Evolutionary conservation across 1,140 invertebrate genomes (phyloP).

Genomic region (Hirudo medicinalis): DNA sequence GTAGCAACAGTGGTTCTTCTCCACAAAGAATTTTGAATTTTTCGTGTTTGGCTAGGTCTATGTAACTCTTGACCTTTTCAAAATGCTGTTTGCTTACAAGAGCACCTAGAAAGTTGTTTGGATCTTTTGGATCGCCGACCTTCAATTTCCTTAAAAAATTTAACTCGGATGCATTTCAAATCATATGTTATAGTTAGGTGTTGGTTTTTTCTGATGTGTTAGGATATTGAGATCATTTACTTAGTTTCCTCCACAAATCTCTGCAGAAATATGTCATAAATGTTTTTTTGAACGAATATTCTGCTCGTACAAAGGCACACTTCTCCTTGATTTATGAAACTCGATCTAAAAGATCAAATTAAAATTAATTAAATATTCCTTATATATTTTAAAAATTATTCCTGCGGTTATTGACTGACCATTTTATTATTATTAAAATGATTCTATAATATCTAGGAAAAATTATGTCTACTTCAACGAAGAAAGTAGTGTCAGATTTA

Average conservation of each 20-base stretch:
- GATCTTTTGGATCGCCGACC: conserved; percentile 44
- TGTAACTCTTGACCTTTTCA: conserved; percentile 45
- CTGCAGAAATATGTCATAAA: conserved; percentile 44
- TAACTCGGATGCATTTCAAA: neutral
- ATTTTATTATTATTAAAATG: no score
- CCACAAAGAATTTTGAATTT: conserved; percentile 37
- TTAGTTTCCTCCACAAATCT: conserved; percentile 42
- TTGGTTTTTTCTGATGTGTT: neutral
- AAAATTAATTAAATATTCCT: neutral
- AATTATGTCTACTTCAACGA: no score
- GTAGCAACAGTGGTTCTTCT: conserved; percentile 30
- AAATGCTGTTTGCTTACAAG: conserved; percentile 45
- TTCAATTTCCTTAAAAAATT: conserved; percentile 38
- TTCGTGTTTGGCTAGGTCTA: conserved; percentile 35
- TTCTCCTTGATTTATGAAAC: conserved; percentile 51
- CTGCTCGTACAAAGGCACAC: conserved; percentile 50
- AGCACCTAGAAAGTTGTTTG: conserved; percentile 42
- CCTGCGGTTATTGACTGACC: no score
- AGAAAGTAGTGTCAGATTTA: no score
- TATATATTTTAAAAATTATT: neutral
- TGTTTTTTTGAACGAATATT: conserved; percentile 45
- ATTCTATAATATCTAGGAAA: no score
- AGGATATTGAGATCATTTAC: conserved; percentile 27
- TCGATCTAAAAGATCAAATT: conserved; percentile 37
- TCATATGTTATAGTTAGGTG: neutral